Evolutionary conservation across 92 coral and sea anemone genomes (phyloP), one percentile per base, ranked within the genome.

Genomic region (Heteractis magnifica): DNA sequence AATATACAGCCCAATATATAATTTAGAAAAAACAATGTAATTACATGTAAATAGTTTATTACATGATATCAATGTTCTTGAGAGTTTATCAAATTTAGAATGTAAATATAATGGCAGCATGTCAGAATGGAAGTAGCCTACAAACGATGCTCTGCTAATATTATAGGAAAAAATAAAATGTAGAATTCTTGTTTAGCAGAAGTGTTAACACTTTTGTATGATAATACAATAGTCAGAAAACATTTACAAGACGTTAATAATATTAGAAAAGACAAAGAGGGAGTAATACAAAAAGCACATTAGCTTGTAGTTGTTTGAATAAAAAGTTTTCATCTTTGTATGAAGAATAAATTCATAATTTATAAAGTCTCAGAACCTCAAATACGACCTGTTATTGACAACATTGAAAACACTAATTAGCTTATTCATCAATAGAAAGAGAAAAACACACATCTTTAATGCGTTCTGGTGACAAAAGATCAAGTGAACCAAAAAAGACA

Each of bases 181-280:
- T 62, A 8, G 21, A 74, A 34, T 79, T 79, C 73, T 41, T 60
- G 55, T 58, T 56, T 50, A 87, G 82, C 71, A 87, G 72, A 84
- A 87, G 82, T 81, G 84, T 84, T 80, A 65, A 90, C 80, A 87
- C 88, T 83, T 84, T 87, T 90, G 93, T 92, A 80, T 78, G 16
- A 58, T 49, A 82, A 85, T 68, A 89, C 92, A 89, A 89, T 81
- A 82, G 92, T 48, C 65, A 76, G 52, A 26, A 44, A 83, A 68
- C 12, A 9, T 65, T 80, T n/a, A 65, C 53, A 80, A 64, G 52
- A 20, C 52, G 14, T 65, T 72, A 15, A 7, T 49, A 49, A 80
- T 16, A 49, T 49, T 51, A 65, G 56, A 80, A 53, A 51, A 59
- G 15, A 80, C 49, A 51, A 65, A 14, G 6, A 44, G 21, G 14